Evolutionary conservation across 2,113 vertebrate genomes (phyloP).

Genomic region (Xenopus tropicalis): UCB_Xtro_10.0 CM004449.2:17584501-17585000

Average conservation of each 20-base stretch:
- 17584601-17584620: not conserved
- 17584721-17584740: constrained; percentile 23
- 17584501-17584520: no score
- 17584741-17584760: not conserved
- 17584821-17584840: not conserved
- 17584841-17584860: not conserved
- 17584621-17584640: constrained; percentile 22
- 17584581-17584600: no score
- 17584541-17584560: no score
- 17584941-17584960: not conserved
- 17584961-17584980: constrained; percentile 17
- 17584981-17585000: not conserved
- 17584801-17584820: not conserved
- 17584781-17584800: constrained; percentile 21
- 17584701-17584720: not conserved
- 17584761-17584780: constrained; percentile 25
- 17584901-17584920: constrained; percentile 1
- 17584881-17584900: constrained; percentile 16
- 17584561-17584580: no score
- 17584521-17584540: no score
- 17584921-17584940: not conserved
- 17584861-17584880: constrained; percentile 11
- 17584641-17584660: constrained; percentile 30
- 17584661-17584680: constrained; percentile 22
- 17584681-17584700: constrained; percentile 24